Conservation (phyloP, 1,140 invertebrate genomes). For the Melipona quadrifasciata region DNA sequence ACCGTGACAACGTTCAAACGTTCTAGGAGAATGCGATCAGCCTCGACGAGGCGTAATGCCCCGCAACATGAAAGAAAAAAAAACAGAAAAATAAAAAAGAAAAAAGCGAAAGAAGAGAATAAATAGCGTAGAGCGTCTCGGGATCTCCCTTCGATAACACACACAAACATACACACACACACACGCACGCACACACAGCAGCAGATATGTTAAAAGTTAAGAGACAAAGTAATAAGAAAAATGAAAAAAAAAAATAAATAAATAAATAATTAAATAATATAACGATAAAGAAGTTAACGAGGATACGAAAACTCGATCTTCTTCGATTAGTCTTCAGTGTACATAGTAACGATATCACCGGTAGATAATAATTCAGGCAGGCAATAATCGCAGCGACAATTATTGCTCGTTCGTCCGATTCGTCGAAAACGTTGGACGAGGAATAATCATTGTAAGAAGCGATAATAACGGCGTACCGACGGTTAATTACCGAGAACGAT, state of each 20-base stretch:
- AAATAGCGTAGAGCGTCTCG: conserved; percentile 32
- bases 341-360: conserved; percentile 46
- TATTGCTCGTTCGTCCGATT: conserved; percentile 53
- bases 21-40: conserved; percentile 45
- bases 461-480: conserved; percentile 52
- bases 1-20: conserved; percentile 37
- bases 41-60: conserved; percentile 53
- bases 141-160: conserved; percentile 29
- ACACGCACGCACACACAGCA: background rate
- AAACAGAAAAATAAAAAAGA: background rate
- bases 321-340: conserved; percentile 50
- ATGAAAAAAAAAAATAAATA: background rate
- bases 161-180: background rate
- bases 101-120: background rate
- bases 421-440: conserved; percentile 42
- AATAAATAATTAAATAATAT: background rate
- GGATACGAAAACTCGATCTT: background rate
- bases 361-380: conserved; percentile 41
- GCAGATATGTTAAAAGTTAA: background rate
- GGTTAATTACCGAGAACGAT: conserved; percentile 38
- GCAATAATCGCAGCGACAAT: conserved; percentile 50
- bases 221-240: background rate
- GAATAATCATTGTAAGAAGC: conserved; percentile 50
- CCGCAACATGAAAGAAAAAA: background rate
- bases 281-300: background rate